Percentiles rank a stretch among this genome's conserved stretches.
Conservation (phyloP, 2,797 vertebrate species). For the Acrossocheilus wenchowensis region DNA sequence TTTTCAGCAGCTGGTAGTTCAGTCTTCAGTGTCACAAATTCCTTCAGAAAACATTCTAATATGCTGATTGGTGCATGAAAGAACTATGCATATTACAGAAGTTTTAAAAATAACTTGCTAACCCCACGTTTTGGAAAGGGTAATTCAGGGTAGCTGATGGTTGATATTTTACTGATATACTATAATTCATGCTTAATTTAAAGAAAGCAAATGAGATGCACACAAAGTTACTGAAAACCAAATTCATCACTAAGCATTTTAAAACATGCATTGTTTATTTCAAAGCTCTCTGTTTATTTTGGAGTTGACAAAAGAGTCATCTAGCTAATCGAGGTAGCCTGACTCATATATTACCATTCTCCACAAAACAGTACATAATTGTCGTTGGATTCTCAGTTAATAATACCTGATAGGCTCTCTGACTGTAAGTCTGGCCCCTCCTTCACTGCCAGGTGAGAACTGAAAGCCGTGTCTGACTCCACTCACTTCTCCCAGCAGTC, state of each 20-base stretch:
- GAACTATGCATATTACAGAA: background rate
- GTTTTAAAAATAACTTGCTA: background rate
- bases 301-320: background rate
- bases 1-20: background rate
- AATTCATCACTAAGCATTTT: background rate
- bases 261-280: background rate
- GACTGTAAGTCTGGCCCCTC: conserved; percentile 76
- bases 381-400: background rate
- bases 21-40: background rate
- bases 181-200: background rate
- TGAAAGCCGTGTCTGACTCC: conserved; percentile 72
- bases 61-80: background rate
- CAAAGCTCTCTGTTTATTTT: background rate
- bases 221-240: background rate
- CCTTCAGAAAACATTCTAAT: background rate
- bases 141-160: background rate
- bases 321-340: background rate
- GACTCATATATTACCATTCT: background rate
- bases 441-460: conserved; percentile 81
- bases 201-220: background rate
- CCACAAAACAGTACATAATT: background rate
- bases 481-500: conserved; percentile 67
- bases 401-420: conserved; percentile 78
- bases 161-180: background rate
- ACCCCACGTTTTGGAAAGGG: background rate